phyloP scores from a whole-genome alignment of 2,797 vertebrate species.

The Rallus crepitans region DNA sequence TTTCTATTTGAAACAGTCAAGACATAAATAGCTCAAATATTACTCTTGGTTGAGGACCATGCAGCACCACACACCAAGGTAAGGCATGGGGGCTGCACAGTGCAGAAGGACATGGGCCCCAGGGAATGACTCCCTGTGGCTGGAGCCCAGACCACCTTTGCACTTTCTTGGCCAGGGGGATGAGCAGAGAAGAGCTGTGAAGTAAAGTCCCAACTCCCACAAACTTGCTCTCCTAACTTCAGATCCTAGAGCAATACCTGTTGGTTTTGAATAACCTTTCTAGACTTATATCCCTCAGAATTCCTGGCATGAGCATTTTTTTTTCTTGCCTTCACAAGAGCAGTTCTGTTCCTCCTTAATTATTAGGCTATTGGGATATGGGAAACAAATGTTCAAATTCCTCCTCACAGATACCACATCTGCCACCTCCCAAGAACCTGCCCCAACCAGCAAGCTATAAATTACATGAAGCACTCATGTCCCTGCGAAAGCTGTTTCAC shows the following conservation, averaged over 20 bases:
- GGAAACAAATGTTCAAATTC: not conserved
- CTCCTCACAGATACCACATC: not conserved
- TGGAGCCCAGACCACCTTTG: not conserved
- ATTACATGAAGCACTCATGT: not conserved
- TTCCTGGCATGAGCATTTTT: not conserved
- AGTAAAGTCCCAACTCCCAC: not conserved
- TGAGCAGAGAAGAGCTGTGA: not conserved
- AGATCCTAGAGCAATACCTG: not conserved
- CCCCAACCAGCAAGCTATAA: not conserved
- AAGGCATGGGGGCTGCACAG: fast-evolving
- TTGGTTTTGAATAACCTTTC: not conserved
- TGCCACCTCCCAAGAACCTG: not conserved
- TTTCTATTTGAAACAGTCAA: not conserved
- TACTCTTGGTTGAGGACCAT: not conserved
- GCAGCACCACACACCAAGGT: not conserved
- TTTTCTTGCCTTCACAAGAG: not conserved
- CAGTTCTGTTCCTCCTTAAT: not conserved
- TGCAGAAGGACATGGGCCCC: not conserved
- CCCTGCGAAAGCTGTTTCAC: not conserved
- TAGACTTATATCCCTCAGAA: not conserved
- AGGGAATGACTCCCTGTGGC: not conserved
- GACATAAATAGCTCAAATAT: not conserved
- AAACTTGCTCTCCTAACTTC: not conserved
- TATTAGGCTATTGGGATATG: not conserved
- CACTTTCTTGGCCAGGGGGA: not conserved